Base-by-base conservation (phyloP, 30 jellyfish, hydroid and myxozoan genomes). In the Aurelia aurita complex sp. Pacific region DNA sequence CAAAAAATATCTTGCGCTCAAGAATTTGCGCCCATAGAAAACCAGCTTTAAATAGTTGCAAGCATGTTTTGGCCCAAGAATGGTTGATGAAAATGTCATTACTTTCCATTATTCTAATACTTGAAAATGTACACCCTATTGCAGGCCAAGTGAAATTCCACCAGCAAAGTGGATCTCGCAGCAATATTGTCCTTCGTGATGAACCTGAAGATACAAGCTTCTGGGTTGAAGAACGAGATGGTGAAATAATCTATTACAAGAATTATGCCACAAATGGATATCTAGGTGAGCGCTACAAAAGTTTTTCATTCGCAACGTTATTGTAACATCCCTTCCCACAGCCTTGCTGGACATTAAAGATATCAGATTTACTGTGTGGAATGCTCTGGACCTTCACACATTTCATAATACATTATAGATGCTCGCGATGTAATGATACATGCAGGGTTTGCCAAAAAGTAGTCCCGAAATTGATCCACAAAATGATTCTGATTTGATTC, bases 61-160 rank as follows among this genome's bases (percentile, higher is more conserved):
- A 0, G 5, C 13, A 63, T 17, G 4, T 29, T 29, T 18, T 63
- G 72, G 23, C 12, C 1, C 72, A 63, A 1, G 14, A 12, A 63
- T 63, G 72, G 14, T n/a, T 5, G 36, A 10, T 23, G 57, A 29
- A 6, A 16, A 5, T 23, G 64, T 68, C 13, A 16, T 32, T 40
- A 17, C 40, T 68, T 23, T 68, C 18, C 33, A 23, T 4, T 68
- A 6, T 5, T 23, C 13, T 6, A 29, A 16, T 35, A 9, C 15
- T 16, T 16, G 29, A 11, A 4, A 54, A n/a, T 53, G 16, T 70
- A 40, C 15, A 3, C 14, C 19, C 36, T 35, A 7, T 77, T 71
- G 14, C 85, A 90, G 97, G 97, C n/a, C 94, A 90, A 84, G 95
- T 84, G 57, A 90, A 90, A 64, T 84, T 83, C 67, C 97, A 90